Evolutionary conservation across 2,797 vertebrate species (phyloP).

Genomic region (Antrozous pallidus): DNA sequence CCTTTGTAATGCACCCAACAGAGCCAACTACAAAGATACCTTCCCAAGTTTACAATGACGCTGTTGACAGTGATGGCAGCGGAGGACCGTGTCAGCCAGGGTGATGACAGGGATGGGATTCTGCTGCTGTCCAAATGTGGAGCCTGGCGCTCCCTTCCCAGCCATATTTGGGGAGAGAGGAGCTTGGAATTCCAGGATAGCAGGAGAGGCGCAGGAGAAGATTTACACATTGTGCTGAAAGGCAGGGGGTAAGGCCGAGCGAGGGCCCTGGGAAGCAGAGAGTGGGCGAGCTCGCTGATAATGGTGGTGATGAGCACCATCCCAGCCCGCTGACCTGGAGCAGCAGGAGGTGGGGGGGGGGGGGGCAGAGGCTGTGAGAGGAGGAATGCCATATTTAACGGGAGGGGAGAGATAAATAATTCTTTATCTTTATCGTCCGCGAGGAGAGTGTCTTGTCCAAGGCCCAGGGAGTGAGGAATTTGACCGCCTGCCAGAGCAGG

Average conservation of each 20-base stretch:
- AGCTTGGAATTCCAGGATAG: conserved; percentile 42
- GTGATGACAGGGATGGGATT: neutral
- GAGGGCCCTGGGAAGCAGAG: neutral
- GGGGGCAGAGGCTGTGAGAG: neutral
- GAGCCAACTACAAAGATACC: neutral
- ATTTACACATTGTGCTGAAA: neutral
- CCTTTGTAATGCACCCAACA: neutral
- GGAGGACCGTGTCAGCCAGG: neutral
- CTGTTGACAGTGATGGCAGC: neutral
- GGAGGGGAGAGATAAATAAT: conserved; percentile 28
- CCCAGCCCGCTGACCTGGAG: neutral
- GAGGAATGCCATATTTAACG: neutral
- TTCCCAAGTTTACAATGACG: neutral
- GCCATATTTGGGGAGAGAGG: conserved; percentile 35
- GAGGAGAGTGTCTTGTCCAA: conserved; percentile 43
- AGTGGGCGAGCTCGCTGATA: neutral
- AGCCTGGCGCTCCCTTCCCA: neutral
- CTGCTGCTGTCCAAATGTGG: neutral
- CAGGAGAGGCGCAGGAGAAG: neutral
- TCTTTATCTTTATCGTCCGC: conserved; percentile 59
- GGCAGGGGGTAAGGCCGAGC: neutral
- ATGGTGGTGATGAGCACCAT: neutral
- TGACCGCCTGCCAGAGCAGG: conserved; percentile 41
- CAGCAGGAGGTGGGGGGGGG: too few species aligned
- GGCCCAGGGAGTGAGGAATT: conserved; percentile 39